A percentile compares a stretch with the other conserved stretches of the same genome.
Conservation (phyloP, 1,140 invertebrate genomes). For the Diuraphis noxia region DNA sequence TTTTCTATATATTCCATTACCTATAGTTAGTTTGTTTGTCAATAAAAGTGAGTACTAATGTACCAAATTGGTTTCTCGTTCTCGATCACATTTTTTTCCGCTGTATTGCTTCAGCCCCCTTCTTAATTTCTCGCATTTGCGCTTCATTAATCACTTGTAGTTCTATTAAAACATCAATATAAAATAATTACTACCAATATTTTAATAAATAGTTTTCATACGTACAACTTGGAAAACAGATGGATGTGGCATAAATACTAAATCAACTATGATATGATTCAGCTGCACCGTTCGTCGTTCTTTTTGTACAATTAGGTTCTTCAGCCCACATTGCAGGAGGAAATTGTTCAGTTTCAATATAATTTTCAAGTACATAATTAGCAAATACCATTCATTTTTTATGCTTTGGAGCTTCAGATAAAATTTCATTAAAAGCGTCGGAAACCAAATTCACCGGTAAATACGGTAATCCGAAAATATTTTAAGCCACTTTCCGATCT, state of each 20-base stretch:
- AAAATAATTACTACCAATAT: no score
- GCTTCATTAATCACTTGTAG: no score
- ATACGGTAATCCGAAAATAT: neutral
- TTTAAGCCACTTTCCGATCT: no score
- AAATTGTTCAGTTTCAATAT: neutral
- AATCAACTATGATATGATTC: neutral
- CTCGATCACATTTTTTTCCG: no score
- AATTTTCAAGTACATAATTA: neutral
- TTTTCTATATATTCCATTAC: no score
- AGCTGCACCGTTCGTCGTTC: neutral
- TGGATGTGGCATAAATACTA: neutral
- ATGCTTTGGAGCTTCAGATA: neutral
- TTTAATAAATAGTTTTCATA: neutral
- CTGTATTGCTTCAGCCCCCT: no score
- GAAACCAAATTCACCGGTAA: neutral
- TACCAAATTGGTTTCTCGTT: no score
- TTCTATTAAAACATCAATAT: no score
- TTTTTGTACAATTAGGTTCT: neutral
- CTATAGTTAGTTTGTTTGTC: no score
- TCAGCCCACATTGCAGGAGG: neutral
- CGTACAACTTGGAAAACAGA: neutral
- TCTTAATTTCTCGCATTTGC: no score
- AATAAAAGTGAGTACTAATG: no score
- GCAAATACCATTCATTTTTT: neutral
- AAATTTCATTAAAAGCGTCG: neutral